A percentile compares a stretch with the other conserved stretches of the same genome.
These are phyloP conservation scores for Watersipora subatra DNA, from an alignment of 1,140 invertebrate species.

Conservation along the genomic window DNA sequence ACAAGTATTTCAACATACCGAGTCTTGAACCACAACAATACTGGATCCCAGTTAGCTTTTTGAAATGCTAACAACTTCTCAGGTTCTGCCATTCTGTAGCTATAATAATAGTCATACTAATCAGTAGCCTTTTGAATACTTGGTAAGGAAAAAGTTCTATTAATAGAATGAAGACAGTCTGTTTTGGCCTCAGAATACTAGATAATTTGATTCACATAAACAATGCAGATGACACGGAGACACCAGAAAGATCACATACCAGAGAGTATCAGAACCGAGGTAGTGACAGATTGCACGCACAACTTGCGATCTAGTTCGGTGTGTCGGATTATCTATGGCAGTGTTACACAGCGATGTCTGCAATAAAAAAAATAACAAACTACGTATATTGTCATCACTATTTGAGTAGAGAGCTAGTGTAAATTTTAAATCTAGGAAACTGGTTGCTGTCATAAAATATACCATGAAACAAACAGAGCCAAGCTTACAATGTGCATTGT, in stretches of 20 bases:
- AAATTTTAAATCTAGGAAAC: neutral
- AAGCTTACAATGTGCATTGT: conserved; percentile 71
- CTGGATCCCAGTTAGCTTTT: conserved; percentile 66
- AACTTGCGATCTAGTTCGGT: conserved; percentile 56
- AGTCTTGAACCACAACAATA: conserved; percentile 67
- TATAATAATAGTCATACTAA: conserved; percentile 8
- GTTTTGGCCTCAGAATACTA: neutral
- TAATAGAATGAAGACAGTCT: neutral
- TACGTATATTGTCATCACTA: neutral
- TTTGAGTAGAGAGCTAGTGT: neutral
- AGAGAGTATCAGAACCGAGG: conserved; percentile 71
- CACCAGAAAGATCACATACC: conserved; percentile 21
- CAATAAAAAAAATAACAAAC: conserved; percentile 24
- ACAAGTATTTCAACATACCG: conserved; percentile 29
- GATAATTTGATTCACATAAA: neutral
- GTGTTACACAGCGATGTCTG: conserved; percentile 79
- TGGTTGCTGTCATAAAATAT: neutral
- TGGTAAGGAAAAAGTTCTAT: neutral
- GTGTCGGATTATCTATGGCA: conserved; percentile 75
- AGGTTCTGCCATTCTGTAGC: conserved; percentile 30
- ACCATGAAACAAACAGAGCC: neutral
- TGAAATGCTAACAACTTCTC: conserved; percentile 55
- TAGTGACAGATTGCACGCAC: conserved; percentile 64
- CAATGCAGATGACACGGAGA: neutral
- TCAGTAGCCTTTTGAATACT: neutral